phyloP scores from a whole-genome alignment of 2,888 invertebrate genomes.

The Limnephilus marmoratus region DNA sequence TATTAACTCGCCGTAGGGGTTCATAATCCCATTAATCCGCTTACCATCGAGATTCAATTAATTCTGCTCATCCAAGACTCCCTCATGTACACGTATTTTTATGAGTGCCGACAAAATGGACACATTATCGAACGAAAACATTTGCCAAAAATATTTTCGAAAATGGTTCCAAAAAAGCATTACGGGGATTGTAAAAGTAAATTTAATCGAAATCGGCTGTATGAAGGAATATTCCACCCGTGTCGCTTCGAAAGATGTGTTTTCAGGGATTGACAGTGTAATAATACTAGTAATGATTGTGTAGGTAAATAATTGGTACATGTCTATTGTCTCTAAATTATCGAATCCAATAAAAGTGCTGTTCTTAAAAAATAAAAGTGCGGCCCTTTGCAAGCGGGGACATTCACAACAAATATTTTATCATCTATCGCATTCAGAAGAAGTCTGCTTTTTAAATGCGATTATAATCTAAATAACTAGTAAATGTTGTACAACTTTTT shows the following conservation, averaged over 20 bases:
- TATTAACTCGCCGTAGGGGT: neutral
- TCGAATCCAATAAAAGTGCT: neutral
- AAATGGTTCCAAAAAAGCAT: neutral
- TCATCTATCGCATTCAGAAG: neutral
- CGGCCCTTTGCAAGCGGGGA: neutral
- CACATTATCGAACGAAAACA: neutral
- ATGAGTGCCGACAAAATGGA: neutral
- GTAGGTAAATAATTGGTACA: too few relatives aligned
- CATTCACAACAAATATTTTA: neutral
- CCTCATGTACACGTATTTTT: neutral
- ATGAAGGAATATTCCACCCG: neutral
- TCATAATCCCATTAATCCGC: slow-evolving; percentile 2
- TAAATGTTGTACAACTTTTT: too few relatives aligned
- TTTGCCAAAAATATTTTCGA: neutral
- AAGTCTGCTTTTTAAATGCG: neutral
- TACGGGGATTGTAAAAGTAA: neutral
- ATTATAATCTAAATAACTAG: neutral
- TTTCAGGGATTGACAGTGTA: too few relatives aligned
- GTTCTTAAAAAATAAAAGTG: too few relatives aligned
- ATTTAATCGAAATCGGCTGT: neutral
- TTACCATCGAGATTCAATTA: neutral
- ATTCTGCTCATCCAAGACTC: neutral
- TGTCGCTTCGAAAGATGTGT: too few relatives aligned
- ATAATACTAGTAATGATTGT: too few relatives aligned
- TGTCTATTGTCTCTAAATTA: too few relatives aligned